Evolutionary conservation across 2,888 invertebrate genomes (phyloP).

Genomic region (Thecophora atra): DNA sequence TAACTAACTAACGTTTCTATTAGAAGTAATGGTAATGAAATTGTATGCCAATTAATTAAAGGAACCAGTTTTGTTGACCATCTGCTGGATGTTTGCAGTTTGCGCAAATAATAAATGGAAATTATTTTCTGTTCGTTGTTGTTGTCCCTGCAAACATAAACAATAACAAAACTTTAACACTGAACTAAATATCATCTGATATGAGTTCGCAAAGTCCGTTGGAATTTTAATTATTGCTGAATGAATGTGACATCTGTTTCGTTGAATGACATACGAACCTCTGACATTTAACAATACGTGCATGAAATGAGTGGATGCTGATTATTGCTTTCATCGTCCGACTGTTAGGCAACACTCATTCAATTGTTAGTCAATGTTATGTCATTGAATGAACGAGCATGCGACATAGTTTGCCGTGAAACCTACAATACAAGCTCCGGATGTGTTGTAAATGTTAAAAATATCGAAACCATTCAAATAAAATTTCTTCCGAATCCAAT

Average conservation of each 20-base stretch:
- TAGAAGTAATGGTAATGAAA: slow-evolving; percentile 7
- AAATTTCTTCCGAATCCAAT: too few species aligned
- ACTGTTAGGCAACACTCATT: not conserved
- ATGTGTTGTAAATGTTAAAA: too few species aligned
- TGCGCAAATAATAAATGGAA: not conserved
- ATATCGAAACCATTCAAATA: too few species aligned
- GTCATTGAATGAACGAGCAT: not conserved
- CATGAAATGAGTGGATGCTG: not conserved
- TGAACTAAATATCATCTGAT: slow-evolving; percentile 26
- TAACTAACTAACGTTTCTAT: not conserved
- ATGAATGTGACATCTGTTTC: not conserved
- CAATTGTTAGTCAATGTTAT: slow-evolving; percentile 22
- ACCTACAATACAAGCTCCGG: too few species aligned
- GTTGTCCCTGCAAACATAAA: slow-evolving; percentile 16
- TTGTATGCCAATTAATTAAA: slow-evolving; percentile 15
- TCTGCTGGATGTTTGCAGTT: not conserved
- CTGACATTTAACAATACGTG: not conserved
- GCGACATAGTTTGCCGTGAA: too few species aligned
- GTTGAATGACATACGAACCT: not conserved
- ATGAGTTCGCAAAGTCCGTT: not conserved
- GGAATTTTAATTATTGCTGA: slow-evolving; percentile 20
- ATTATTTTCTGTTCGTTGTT: not conserved
- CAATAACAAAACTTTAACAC: slow-evolving; percentile 18
- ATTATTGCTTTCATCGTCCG: slow-evolving; percentile 14
- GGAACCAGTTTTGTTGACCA: not conserved